These are phyloP conservation scores for Netelia inedita DNA, from an alignment of 2,888 invertebrate genomes.

Conservation along the genomic window DNA sequence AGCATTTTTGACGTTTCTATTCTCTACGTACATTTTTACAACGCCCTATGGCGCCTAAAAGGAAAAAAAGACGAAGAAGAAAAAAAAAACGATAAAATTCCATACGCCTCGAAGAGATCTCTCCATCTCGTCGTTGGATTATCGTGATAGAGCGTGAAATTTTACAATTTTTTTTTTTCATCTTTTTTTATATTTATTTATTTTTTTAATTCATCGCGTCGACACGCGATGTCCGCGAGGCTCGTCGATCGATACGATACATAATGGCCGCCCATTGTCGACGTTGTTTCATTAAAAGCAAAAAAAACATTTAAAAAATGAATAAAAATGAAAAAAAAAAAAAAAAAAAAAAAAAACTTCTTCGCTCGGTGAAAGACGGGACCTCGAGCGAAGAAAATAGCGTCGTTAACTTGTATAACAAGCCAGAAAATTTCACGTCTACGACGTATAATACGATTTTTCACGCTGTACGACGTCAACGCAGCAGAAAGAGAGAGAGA, in stretches of 20 bases:
- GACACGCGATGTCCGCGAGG: background rate
- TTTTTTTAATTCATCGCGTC: background rate
- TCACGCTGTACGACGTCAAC: conserved; percentile 59
- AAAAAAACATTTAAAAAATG: background rate
- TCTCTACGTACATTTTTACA: conserved; percentile 9
- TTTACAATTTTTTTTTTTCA: conserved; percentile 8
- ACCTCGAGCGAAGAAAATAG: conserved; percentile 62
- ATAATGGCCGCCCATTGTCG: background rate
- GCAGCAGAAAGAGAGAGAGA: conserved; percentile 43
- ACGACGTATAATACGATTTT: conserved; percentile 50
- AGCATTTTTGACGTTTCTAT: conserved; percentile 33
- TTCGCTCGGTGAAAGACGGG: conserved; percentile 52
- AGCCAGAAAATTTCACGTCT: conserved; percentile 70
- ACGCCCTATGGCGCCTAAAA: background rate
- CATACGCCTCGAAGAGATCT: conserved; percentile 5
- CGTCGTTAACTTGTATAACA: conserved; percentile 65
- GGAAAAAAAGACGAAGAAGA: background rate
- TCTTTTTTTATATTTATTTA: too few relatives aligned
- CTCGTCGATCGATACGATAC: background rate
- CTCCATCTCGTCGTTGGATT: conserved; percentile 20
- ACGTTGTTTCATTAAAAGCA: conserved; percentile 8
- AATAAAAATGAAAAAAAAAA: conserved; percentile 22
- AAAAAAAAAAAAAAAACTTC: conserved; percentile 28
- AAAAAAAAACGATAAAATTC: background rate
- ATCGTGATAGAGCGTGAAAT: conserved; percentile 65